phyloP scores from a whole-genome alignment of 2,113 vertebrate species.

The Myotis yumanensis region DNA sequence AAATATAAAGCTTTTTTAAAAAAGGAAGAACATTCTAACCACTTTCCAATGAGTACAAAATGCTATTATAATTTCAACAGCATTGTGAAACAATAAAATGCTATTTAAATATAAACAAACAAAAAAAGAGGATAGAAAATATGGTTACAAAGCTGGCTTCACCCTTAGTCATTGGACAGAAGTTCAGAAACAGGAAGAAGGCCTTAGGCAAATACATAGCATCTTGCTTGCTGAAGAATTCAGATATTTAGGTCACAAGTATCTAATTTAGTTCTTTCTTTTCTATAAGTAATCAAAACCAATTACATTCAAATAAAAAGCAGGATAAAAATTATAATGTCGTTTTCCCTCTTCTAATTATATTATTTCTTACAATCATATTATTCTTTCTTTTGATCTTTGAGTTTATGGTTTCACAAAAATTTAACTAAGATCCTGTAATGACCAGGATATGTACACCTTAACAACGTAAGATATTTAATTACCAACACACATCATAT shows the following conservation, averaged over 20 bases:
- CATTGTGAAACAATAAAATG: background rate
- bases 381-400: background rate
- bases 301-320: background rate
- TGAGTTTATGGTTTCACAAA: conserved; percentile 7
- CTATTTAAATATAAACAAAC: background rate
- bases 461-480: background rate
- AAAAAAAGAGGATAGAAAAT: background rate
- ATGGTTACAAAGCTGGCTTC: background rate
- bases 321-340: background rate
- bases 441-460: background rate
- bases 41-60: background rate
- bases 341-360: background rate
- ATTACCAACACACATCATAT: background rate
- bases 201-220: background rate
- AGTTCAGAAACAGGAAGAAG: background rate
- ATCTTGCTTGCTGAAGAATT: background rate
- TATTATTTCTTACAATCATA: background rate
- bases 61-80: background rate
- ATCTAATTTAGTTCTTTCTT: background rate
- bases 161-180: background rate
- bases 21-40: background rate
- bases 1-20: background rate
- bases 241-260: background rate
- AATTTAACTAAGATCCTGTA: conserved; percentile 5
- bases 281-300: background rate